phyloP scores from a whole-genome alignment of 2,113 vertebrate genomes.

The Tiliqua scincoides region DNA sequence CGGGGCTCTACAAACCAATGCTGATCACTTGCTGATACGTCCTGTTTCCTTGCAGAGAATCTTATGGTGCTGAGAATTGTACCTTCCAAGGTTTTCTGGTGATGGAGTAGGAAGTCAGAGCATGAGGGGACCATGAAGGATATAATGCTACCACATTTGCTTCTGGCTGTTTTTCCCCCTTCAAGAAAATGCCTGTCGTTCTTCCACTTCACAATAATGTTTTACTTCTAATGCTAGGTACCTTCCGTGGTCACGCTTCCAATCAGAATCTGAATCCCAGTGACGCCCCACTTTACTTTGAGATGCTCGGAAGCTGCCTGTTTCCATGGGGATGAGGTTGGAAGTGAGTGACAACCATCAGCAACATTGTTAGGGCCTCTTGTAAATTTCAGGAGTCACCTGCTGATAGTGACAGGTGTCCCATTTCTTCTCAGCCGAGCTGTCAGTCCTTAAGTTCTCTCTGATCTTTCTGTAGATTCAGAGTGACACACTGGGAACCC shows the following conservation, averaged over 20 bases:
- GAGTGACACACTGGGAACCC: not conserved
- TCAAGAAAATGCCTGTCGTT: too few species aligned
- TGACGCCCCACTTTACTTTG: accelerated
- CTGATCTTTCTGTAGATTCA: constrained; percentile 1
- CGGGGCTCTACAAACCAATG: too few species aligned
- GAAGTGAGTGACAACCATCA: not conserved
- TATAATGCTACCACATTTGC: too few species aligned
- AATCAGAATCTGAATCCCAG: not conserved
- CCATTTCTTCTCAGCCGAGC: accelerated
- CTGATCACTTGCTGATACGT: too few species aligned
- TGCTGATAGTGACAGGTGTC: accelerated
- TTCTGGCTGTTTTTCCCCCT: too few species aligned
- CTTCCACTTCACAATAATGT: not conserved
- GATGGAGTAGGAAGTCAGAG: too few species aligned
- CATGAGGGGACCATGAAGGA: too few species aligned
- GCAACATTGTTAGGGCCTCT: not conserved
- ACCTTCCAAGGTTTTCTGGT: too few species aligned
- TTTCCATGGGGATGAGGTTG: accelerated
- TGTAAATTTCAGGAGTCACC: not conserved
- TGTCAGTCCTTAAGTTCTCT: not conserved
- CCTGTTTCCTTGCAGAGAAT: too few species aligned
- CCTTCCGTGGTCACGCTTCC: not conserved
- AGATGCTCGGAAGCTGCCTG: accelerated
- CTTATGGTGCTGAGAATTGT: too few species aligned
- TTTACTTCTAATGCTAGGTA: not conserved